Conservation (phyloP, 2,113 vertebrate genomes). For the Myrmecophaga tridactyla region DNA sequence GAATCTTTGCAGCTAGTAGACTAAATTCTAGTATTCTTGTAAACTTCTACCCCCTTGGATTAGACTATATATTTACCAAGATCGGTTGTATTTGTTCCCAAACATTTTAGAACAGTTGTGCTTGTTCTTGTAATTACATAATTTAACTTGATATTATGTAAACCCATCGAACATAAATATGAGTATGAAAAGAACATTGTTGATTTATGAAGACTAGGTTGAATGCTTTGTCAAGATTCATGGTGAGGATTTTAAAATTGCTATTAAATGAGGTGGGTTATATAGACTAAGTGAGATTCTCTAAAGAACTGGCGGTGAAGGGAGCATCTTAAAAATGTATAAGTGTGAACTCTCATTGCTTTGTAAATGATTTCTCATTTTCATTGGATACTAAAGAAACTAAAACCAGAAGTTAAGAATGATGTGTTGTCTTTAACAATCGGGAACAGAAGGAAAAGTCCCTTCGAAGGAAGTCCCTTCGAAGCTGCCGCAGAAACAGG, state of each 20-base stretch:
- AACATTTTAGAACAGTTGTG: background rate
- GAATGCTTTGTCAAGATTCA: background rate
- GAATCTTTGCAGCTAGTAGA: background rate
- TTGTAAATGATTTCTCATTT: constrained; percentile 41
- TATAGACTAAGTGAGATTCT: background rate
- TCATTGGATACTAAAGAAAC: background rate
- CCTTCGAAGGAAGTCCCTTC: background rate
- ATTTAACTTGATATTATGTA: background rate
- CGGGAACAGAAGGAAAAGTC: background rate
- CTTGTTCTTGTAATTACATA: background rate
- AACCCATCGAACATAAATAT: background rate
- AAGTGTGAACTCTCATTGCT: background rate
- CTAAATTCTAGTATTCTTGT: background rate
- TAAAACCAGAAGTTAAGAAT: background rate
- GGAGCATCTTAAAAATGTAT: background rate
- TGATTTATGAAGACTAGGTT: background rate
- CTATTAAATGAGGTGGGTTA: background rate
- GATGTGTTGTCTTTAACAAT: background rate
- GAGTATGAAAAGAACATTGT: background rate
- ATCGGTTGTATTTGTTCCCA: background rate
- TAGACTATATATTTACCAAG: background rate
- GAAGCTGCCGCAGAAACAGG: background rate
- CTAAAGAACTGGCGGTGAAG: background rate
- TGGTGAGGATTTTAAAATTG: background rate
- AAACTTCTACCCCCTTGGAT: background rate